These are phyloP conservation scores for Botia kubotai DNA, from an alignment of 2,797 vertebrate genomes.

Conservation along the genomic window DNA sequence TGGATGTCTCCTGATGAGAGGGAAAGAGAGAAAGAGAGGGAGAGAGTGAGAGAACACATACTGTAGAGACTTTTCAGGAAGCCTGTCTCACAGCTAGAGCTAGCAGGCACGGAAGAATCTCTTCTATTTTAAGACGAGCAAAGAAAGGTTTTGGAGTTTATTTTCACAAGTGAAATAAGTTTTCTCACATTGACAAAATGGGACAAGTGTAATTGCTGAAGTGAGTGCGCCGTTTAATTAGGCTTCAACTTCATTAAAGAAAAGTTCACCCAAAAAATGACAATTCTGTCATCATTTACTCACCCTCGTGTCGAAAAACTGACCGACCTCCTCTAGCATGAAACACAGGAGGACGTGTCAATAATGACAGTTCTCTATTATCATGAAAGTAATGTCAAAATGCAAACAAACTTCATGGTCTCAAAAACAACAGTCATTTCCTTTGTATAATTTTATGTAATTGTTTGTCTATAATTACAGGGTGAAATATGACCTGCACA, in stretches of 20 bases:
- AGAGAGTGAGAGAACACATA: constrained; percentile 36
- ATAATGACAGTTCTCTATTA: too few relatives aligned
- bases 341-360: too few relatives aligned
- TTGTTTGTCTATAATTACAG: too few relatives aligned
- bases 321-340: too few relatives aligned
- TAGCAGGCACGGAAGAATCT: background rate
- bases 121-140: background rate
- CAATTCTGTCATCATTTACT: too few relatives aligned
- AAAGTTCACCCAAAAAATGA: background rate
- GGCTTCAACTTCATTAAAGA: background rate
- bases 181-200: background rate
- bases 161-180: background rate
- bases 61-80: too few relatives aligned
- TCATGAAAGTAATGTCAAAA: too few relatives aligned
- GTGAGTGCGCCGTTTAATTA: background rate
- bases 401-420: too few relatives aligned
- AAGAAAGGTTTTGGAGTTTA: background rate
- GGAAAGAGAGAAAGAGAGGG: background rate
- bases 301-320: too few relatives aligned
- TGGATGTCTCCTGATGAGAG: too few relatives aligned
- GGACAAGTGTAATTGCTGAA: background rate
- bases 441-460: too few relatives aligned
- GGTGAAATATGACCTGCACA: background rate
- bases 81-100: background rate
- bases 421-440: too few relatives aligned